These are phyloP conservation scores for Thumatha senex DNA, from an alignment of 2,888 invertebrate species.

Conservation along the genomic window DNA sequence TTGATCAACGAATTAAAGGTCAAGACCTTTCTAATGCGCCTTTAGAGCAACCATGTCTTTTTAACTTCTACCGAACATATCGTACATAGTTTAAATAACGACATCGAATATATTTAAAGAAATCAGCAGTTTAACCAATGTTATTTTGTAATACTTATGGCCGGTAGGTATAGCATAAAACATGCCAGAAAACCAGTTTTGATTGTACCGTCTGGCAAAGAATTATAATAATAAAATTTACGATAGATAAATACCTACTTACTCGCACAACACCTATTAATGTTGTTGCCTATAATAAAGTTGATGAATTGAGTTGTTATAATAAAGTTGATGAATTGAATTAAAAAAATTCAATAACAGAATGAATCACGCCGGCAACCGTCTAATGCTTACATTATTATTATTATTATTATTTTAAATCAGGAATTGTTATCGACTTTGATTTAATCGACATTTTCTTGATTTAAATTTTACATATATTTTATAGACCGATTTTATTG, in stretches of 20 bases:
- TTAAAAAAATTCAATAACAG: slow-evolving; percentile 10
- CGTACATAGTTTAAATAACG: slow-evolving; percentile 54
- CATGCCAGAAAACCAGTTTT: slow-evolving; percentile 62
- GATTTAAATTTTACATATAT: too few species aligned
- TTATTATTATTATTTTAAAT: background rate
- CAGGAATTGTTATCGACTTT: slow-evolving; percentile 13
- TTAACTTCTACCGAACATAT: slow-evolving; percentile 43
- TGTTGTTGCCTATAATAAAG: slow-evolving; percentile 17
- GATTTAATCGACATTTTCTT: background rate
- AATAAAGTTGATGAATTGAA: slow-evolving; percentile 18
- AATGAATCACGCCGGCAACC: slow-evolving; percentile 1
- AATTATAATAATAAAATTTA: slow-evolving; percentile 25
- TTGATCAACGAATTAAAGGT: too few species aligned
- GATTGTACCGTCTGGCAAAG: slow-evolving; percentile 51
- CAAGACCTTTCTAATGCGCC: too few species aligned
- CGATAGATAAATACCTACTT: background rate
- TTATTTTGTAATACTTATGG: slow-evolving; percentile 43
- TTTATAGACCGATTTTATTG: too few species aligned
- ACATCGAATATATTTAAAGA: slow-evolving; percentile 67
- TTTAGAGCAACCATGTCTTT: background rate
- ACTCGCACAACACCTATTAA: slow-evolving; percentile 11
- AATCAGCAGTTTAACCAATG: slow-evolving; percentile 60
- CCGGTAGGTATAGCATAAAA: slow-evolving; percentile 52
- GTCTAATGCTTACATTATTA: background rate
- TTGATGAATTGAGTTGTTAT: slow-evolving; percentile 24